phyloP scores from a whole-genome alignment of 2,113 vertebrate species.

The Sula dactylatra region DNA sequence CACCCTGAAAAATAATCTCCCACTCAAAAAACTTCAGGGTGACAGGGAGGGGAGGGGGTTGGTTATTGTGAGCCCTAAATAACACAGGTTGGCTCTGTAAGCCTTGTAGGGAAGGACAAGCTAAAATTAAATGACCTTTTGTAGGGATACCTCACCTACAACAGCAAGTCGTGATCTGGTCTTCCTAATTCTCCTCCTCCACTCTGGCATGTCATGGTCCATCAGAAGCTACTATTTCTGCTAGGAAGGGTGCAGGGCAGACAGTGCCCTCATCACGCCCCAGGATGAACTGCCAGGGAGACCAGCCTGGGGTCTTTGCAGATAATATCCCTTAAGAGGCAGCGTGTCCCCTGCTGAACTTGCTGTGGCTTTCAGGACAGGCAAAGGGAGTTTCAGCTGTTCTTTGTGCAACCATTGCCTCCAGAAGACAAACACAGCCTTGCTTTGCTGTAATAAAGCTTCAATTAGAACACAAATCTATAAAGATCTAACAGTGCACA shows the following conservation, averaged over 20 bases:
- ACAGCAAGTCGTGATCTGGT: neutral
- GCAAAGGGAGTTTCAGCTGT: neutral
- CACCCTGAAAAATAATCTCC: neutral
- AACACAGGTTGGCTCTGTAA: neutral
- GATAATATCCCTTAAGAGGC: neutral
- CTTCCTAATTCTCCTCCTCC: conserved; percentile 35
- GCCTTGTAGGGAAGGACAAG: neutral
- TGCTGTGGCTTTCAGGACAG: neutral
- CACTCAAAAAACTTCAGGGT: neutral
- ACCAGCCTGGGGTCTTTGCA: neutral
- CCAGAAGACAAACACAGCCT: neutral
- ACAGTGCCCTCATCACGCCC: neutral
- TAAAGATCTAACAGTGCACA: neutral
- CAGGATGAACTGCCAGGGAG: neutral
- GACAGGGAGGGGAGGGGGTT: neutral
- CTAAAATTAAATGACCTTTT: conserved; percentile 51
- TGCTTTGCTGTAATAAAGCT: neutral
- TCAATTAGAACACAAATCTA: neutral
- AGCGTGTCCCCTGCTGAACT: neutral
- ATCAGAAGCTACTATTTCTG: neutral
- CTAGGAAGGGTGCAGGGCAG: neutral
- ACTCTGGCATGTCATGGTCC: neutral
- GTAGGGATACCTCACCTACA: conserved; percentile 8
- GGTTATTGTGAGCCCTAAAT: neutral
- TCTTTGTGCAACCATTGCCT: neutral